Evolutionary conservation across 1,140 invertebrate genomes (phyloP), one percentile per base, ranked within the genome.

Genomic region (Sitophilus oryzae): DNA sequence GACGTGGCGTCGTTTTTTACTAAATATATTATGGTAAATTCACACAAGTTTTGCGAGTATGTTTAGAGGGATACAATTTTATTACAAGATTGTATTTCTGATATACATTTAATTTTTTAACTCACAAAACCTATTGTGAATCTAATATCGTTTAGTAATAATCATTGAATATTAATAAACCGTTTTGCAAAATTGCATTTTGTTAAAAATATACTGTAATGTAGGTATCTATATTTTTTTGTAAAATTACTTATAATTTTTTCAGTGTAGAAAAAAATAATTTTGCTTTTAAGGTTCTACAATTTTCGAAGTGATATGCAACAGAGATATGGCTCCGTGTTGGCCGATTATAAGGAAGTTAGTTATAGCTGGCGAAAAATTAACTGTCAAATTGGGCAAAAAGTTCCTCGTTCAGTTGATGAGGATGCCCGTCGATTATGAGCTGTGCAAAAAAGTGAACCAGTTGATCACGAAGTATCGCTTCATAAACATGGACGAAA

Each of bases 291-390:
- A 20, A 54, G 52, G 52, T 1, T 18, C 36, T 11, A 36, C 21
- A 3, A 18, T 54, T 36, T 15, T 54, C 1, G 52, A 54, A 41
- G 47, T 54, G 8, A 47, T 54, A 14, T 43, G 14, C n/a, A 40
- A 21, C 3, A 43, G 37, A 18, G 30, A 46, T n/a, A 19, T 54
- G 19, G 8, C 5, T 0, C 8, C 4, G 8, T 15, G 41, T 16
- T 56, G 53, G 53, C 37, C 38, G 15, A 38, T 56, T 6, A 16
- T 56, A 18, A 36, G 53, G 2, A 21, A 20, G 16, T n/a, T 56
- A 8, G 11, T 46, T 3, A 18, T 41, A 11, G 15, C 40, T 9
- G 46, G 46, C 0, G 19, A 42, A 35, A 35, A 35, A 35, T 43
- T 56, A 2, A 15, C 38, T n/a, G 5, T 1, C n/a, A 49, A 20